Conservation (phyloP, 1,140 invertebrate genomes). For the Zaprionus ghesquierei region DNA sequence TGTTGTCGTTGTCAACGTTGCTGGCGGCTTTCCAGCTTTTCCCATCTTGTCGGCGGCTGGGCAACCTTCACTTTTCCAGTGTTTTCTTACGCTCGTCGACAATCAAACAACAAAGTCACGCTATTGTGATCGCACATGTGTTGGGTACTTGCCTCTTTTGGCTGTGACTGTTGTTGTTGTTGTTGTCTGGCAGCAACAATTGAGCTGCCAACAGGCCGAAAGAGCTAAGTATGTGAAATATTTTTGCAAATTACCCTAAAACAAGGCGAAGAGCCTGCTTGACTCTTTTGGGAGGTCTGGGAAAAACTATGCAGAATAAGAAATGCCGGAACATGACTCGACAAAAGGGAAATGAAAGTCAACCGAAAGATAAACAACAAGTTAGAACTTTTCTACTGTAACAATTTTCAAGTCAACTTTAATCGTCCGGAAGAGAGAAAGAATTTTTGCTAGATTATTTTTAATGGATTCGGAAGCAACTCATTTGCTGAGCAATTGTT, state of each 20-base stretch:
- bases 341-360: constrained; percentile 11
- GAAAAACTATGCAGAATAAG: constrained; percentile 3
- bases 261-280: neutral
- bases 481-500: neutral
- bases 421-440: neutral
- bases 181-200: constrained; percentile 6
- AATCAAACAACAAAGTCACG: constrained; percentile 66
- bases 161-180: neutral
- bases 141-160: neutral
- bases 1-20: constrained; percentile 35
- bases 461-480: neutral
- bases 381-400: neutral
- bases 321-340: constrained; percentile 31
- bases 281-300: constrained; percentile 11
- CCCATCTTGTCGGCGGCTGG: constrained; percentile 45
- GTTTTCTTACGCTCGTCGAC: constrained; percentile 29
- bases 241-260: constrained; percentile 31
- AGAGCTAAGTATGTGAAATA: constrained; percentile 28
- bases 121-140: constrained; percentile 62
- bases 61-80: constrained; percentile 80
- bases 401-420: neutral
- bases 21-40: constrained; percentile 37
- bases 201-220: constrained; percentile 8
- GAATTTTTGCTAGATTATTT: neutral
- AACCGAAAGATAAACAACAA: neutral